Conservation (phyloP, 2,113 vertebrate species). For the human region DNA sequence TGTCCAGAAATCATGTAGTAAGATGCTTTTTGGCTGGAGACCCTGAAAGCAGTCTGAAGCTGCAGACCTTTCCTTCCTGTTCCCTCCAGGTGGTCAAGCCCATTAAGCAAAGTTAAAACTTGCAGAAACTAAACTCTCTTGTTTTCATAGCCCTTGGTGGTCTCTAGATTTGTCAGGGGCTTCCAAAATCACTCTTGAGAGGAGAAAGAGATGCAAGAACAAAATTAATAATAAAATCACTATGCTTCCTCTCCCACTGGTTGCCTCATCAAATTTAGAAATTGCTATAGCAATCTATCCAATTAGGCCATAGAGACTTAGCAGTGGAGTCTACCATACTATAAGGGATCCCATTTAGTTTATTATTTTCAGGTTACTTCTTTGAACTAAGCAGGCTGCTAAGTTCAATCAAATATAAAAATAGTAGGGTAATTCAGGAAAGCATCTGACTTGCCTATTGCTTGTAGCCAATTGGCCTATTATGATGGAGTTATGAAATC, state of each 20-base stretch:
- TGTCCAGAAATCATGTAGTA: neutral
- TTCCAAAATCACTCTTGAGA: neutral
- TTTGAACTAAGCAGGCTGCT: slow-evolving; percentile 29
- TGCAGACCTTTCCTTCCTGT: neutral
- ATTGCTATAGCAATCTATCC: neutral
- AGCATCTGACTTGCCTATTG: neutral
- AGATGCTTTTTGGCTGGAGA: neutral
- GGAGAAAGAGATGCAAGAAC: neutral
- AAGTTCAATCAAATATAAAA: neutral
- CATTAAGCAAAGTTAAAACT: neutral
- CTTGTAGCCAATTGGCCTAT: neutral
- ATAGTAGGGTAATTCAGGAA: neutral
- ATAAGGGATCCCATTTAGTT: neutral
- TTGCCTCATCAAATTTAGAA: neutral
- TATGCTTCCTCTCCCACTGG: neutral
- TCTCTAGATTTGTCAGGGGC: accelerated
- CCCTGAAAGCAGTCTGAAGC: neutral
- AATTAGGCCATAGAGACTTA: neutral
- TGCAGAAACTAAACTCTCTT: neutral
- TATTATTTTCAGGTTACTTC: neutral
- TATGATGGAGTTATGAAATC: neutral
- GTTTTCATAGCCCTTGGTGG: neutral
- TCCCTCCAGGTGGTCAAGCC: neutral
- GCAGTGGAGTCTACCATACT: neutral
- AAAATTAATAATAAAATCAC: neutral